Conservation (phyloP, 37 sponge, comb jelly and placozoan species). For the Dysidea cf. avara region DNA sequence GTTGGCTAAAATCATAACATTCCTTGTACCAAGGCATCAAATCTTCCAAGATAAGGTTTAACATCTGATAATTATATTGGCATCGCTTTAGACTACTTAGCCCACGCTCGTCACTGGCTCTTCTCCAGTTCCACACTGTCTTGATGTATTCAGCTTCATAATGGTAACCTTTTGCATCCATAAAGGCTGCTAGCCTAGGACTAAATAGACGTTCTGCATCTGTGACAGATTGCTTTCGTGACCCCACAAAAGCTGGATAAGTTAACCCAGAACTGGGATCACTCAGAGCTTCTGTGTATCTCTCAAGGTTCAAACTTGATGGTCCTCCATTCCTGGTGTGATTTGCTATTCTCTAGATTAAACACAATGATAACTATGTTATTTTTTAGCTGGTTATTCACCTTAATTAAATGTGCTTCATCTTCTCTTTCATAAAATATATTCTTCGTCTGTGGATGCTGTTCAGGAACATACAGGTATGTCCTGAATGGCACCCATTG, state of each 20-base stretch:
- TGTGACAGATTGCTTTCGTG: constrained; percentile 5
- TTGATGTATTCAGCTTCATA: too few relatives aligned
- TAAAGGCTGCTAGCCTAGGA: too few relatives aligned
- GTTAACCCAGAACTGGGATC: neutral
- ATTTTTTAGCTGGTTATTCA: neutral
- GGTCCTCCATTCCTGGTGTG: neutral
- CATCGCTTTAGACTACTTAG: too few relatives aligned
- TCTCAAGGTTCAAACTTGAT: neutral
- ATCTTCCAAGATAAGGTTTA: neutral
- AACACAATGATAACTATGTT: neutral
- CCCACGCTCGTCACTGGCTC: too few relatives aligned
- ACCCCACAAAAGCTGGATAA: neutral
- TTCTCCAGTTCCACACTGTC: too few relatives aligned
- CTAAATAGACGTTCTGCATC: neutral
- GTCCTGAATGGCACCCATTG: neutral
- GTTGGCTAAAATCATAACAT: neutral
- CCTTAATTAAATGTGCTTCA: constrained; percentile 26
- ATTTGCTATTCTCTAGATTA: constrained; percentile 1
- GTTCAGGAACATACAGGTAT: constrained; percentile 12
- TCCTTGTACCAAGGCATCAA: too few relatives aligned
- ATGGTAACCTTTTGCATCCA: too few relatives aligned
- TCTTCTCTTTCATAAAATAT: constrained; percentile 22
- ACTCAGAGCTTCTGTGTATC: neutral
- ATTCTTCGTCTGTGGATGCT: neutral
- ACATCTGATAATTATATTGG: too few relatives aligned